Base-by-base conservation (phyloP, 23 tunicate species). In the Clavelina lepadiformis region DNA sequence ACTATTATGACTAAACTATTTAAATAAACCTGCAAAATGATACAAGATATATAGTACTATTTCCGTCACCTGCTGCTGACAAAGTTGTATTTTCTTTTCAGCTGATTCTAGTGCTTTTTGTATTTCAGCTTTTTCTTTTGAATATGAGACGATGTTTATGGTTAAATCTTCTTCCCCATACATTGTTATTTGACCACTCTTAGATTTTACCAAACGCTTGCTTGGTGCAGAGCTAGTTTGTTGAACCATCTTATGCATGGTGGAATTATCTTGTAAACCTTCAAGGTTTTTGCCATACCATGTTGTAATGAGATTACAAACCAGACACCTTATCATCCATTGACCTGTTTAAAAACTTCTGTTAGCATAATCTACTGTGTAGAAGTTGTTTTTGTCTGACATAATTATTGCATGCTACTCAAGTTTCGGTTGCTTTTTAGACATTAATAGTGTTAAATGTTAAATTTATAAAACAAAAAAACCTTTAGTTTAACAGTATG, bases 21-120 rank as follows among this genome's bases (percentile, higher is more conserved):
- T n/a, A n/a, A n/a, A n/a, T n/a, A n/a, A n/a, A n/a, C n/a, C n/a
- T n/a, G n/a, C n/a, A n/a, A n/a, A n/a, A n/a, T n/a, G n/a, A n/a
- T n/a, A n/a, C n/a, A n/a, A n/a, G n/a, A n/a, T n/a, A n/a, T n/a
- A n/a, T n/a, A n/a, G n/a, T n/a, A n/a, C n/a, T n/a, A n/a, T n/a
- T n/a, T n/a, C n/a, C n/a, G n/a, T 58, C n/a, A 81, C 88, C 79
- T 81, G 88, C 33, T 72, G 55, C 22, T 81, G 72, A 37, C 79
- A 81, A 13, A 41, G 50, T 25, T 52, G 34, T 25, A 73, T 81
- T 56, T 81, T 72, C 33, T 81, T 73, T 35, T 81, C 79, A 1
- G 79, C 88, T 5, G 61, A 59, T 18, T 65, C 60, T 26, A 81
- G 38, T 5, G 78, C 74, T 33, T 72, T 73, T 57, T 81, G 35